phyloP scores from a whole-genome alignment of 2,797 vertebrate genomes.

The Avahi laniger region DNA sequence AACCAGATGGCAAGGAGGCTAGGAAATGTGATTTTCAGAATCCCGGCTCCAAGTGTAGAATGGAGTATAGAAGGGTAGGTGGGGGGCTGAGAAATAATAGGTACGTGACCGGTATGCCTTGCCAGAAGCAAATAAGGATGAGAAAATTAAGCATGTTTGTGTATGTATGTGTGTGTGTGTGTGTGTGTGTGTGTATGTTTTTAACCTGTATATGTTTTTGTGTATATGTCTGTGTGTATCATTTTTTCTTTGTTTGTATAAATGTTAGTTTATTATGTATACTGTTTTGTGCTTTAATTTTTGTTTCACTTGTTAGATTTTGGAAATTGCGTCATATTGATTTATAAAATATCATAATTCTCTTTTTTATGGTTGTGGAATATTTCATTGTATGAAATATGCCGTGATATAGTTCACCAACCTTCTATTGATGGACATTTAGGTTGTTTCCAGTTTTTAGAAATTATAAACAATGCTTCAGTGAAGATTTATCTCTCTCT shows the following conservation, averaged over 20 bases:
- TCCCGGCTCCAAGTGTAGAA: background rate
- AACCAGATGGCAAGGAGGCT: background rate
- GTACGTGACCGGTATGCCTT: background rate
- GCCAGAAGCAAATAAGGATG: background rate
- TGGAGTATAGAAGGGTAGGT: background rate
- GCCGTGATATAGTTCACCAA: background rate
- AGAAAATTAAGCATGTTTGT: background rate
- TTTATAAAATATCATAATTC: conserved; percentile 13
- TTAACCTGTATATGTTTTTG: background rate
- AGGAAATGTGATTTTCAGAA: background rate
- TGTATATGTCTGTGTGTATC: background rate
- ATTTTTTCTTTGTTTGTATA: background rate
- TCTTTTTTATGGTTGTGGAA: conserved; percentile 9
- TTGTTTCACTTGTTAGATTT: conserved; percentile 20
- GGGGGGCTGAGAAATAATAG: background rate
- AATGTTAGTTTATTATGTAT: background rate
- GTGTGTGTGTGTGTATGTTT: background rate
- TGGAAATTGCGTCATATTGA: background rate
- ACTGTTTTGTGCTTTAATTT: background rate
- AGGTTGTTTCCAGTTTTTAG: conserved; percentile 15
- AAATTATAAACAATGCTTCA: background rate
- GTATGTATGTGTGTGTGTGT: background rate
- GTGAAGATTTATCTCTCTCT: background rate
- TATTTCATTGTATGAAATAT: conserved; percentile 39
- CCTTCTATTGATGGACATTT: background rate